phyloP scores from a whole-genome alignment of 2,888 invertebrate genomes.

The Eupsilia transversa region DNA sequence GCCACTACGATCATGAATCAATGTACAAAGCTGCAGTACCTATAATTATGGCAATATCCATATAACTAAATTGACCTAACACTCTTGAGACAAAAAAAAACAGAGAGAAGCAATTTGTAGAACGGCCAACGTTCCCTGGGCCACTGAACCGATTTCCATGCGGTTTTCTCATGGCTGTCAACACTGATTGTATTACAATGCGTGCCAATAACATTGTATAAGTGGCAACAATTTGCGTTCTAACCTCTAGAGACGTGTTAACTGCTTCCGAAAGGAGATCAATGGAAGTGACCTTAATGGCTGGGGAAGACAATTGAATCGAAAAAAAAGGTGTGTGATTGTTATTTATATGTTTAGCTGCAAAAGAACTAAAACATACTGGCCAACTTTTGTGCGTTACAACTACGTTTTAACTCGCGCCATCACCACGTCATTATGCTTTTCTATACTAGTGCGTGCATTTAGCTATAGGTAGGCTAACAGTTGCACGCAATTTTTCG shows the following conservation, averaged over 20 bases:
- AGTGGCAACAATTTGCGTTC: conserved; percentile 29
- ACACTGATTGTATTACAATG: conserved; percentile 53
- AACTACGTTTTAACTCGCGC: too few relatives aligned
- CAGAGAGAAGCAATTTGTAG: conserved; percentile 21
- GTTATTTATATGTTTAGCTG: too few relatives aligned
- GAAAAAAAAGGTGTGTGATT: too few relatives aligned
- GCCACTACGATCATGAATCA: not conserved
- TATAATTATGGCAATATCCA: conserved; percentile 36
- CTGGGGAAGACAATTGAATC: conserved; percentile 20
- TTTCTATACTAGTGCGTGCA: too few relatives aligned
- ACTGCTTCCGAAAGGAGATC: conserved; percentile 31
- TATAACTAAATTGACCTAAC: conserved; percentile 26
- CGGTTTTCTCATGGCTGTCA: conserved; percentile 61
- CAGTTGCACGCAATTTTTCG: too few relatives aligned
- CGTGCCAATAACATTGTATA: conserved; percentile 49
- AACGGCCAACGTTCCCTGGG: conserved; percentile 38
- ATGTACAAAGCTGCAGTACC: conserved; percentile 4
- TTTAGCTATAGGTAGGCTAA: too few relatives aligned
- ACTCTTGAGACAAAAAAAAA: conserved; percentile 31
- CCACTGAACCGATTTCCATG: conserved; percentile 66
- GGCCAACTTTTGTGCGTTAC: too few relatives aligned
- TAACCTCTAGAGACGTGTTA: conserved; percentile 41
- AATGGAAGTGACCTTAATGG: conserved; percentile 29
- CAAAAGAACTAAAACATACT: too few relatives aligned
- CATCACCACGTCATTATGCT: too few relatives aligned